phyloP scores from a whole-genome alignment of 2,113 vertebrate species.

The Misgurnus anguillicaudatus region DNA sequence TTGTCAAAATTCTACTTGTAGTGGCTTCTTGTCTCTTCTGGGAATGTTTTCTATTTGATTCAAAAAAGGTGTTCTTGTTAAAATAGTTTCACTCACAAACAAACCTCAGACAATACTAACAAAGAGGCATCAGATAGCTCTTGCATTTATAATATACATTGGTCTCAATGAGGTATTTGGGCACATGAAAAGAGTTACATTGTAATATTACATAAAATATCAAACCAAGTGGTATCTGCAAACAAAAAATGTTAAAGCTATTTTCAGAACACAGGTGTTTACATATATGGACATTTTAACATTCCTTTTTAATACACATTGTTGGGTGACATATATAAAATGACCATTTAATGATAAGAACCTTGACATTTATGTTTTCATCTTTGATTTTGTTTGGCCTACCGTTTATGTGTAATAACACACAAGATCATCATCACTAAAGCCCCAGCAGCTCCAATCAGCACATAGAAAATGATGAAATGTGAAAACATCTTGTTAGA shows the following conservation, averaged over 20 bases:
- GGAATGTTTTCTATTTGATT: not conserved
- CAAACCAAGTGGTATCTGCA: not conserved
- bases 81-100: not conserved
- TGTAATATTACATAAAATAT: not conserved
- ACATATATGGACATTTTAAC: not conserved
- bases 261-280: not conserved
- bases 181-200: too few relatives aligned
- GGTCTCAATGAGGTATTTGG: too few relatives aligned
- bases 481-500: too few relatives aligned
- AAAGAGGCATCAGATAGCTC: too few relatives aligned
- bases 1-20: not conserved
- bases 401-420: not conserved
- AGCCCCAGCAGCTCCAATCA: not conserved
- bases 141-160: too few relatives aligned
- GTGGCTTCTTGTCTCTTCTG: not conserved
- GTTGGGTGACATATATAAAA: too few relatives aligned
- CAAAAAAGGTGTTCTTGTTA: not conserved
- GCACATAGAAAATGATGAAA: not conserved
- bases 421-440: not conserved
- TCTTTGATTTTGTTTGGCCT: too few relatives aligned
- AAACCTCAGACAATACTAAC: too few relatives aligned
- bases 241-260: not conserved
- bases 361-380: too few relatives aligned
- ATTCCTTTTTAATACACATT: not conserved
- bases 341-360: too few relatives aligned